phyloP scores from a whole-genome alignment of 2,888 invertebrate genomes.

The Hyposoter didymator region DNA sequence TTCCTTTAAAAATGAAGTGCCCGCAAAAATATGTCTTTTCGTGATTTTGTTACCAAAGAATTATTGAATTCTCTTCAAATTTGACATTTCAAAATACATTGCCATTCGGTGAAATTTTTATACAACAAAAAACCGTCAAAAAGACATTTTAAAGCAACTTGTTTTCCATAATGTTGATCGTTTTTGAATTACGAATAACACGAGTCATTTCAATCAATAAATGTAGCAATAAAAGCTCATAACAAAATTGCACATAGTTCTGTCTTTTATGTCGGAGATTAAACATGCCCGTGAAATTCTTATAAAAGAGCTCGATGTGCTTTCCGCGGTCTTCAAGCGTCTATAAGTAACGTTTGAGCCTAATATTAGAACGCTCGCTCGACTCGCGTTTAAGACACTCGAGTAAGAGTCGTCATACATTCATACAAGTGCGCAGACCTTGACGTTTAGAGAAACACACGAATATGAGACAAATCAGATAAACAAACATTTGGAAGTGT shows the following conservation, averaged over 20 bases:
- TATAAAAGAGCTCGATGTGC: slow-evolving; percentile 4
- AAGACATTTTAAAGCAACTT: no score
- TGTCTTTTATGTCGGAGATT: neutral
- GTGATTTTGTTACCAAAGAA: no score
- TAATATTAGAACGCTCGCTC: slow-evolving; percentile 52
- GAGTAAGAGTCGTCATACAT: slow-evolving; percentile 7
- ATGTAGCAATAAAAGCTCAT: neutral
- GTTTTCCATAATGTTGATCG: neutral
- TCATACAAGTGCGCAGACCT: slow-evolving; percentile 45
- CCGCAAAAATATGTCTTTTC: no score
- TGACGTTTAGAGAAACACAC: slow-evolving; percentile 32
- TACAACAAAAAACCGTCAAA: no score
- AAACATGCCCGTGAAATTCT: slow-evolving; percentile 21
- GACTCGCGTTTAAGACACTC: slow-evolving; percentile 21
- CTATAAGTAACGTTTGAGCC: slow-evolving; percentile 33
- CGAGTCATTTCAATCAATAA: neutral
- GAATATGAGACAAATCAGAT: slow-evolving; percentile 10
- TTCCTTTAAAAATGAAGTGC: no score
- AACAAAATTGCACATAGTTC: neutral
- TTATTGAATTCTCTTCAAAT: no score
- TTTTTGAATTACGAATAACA: neutral
- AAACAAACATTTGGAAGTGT: neutral
- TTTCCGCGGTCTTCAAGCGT: slow-evolving; percentile 10
- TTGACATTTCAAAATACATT: no score
- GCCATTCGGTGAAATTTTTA: no score